Conservation (phyloP, 2,888 invertebrate species). For the Synanthedon formicaeformis region DNA sequence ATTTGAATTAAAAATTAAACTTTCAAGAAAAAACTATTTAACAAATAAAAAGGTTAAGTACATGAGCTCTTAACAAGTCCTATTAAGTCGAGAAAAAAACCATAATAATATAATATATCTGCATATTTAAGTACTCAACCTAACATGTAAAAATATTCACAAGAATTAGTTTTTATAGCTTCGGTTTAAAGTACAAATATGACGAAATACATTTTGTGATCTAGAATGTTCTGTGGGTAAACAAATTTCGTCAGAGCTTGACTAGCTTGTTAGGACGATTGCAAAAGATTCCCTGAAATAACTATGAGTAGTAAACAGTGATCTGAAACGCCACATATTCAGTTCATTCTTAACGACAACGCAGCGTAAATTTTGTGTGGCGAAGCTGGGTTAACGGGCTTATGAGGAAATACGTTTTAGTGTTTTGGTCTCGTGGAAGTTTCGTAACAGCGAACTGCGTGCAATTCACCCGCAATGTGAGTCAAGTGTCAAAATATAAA, state of each 20-base stretch:
- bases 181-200: too few relatives aligned
- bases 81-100: too few relatives aligned
- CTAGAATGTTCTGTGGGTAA: neutral
- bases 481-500: constrained; percentile 29
- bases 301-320: constrained; percentile 22
- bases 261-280: constrained; percentile 14
- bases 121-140: too few relatives aligned
- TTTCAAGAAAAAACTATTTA: too few relatives aligned
- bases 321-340: constrained; percentile 22
- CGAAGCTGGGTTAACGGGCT: constrained; percentile 35
- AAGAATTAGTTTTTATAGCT: too few relatives aligned
- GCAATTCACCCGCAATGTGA: constrained; percentile 12
- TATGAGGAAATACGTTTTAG: constrained; percentile 42
- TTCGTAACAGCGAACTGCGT: constrained; percentile 28
- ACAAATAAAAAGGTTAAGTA: too few relatives aligned
- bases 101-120: too few relatives aligned
- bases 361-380: constrained; percentile 21
- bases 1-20: too few relatives aligned
- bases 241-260: neutral
- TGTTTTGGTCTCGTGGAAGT: constrained; percentile 30
- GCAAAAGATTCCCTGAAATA: constrained; percentile 24
- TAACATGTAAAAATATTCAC: too few relatives aligned
- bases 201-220: too few relatives aligned
- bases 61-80: too few relatives aligned
- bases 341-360: constrained; percentile 14